phyloP scores from a whole-genome alignment of 2,797 vertebrate genomes.

The Pantherophis vulpinus region DNA sequence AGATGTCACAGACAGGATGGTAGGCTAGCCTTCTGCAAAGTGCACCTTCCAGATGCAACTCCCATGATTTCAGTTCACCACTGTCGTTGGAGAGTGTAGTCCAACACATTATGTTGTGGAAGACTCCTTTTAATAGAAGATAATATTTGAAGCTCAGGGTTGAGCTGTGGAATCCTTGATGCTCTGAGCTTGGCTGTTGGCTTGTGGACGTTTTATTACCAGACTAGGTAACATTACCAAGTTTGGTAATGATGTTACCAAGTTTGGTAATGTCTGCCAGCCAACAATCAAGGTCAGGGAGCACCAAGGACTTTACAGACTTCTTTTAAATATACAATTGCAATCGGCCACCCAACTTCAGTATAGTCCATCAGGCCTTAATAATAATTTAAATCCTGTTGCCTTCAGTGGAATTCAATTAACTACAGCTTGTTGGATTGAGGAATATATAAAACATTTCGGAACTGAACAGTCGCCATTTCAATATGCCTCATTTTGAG shows the following conservation, averaged over 20 bases:
- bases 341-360: neutral
- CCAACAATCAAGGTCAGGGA: neutral
- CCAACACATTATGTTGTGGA: neutral
- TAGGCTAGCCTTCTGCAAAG: neutral
- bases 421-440: neutral
- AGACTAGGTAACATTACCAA: neutral
- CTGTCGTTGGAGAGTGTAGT: neutral
- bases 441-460: neutral
- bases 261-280: neutral
- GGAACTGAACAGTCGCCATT: neutral
- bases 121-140: neutral
- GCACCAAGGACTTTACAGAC: neutral
- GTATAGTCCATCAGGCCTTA: neutral
- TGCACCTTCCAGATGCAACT: neutral
- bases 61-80: neutral
- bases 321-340: neutral
- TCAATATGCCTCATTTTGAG: neutral
- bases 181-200: neutral
- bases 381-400: neutral
- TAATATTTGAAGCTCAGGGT: neutral
- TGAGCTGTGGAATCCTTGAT: neutral
- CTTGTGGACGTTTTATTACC: neutral
- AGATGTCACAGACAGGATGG: neutral
- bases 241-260: no score
- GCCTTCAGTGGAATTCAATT: neutral